Evolutionary conservation across 2,113 vertebrate genomes (phyloP), one percentile per base, ranked within the genome.

Genomic region (Halcyon senegalensis): DNA sequence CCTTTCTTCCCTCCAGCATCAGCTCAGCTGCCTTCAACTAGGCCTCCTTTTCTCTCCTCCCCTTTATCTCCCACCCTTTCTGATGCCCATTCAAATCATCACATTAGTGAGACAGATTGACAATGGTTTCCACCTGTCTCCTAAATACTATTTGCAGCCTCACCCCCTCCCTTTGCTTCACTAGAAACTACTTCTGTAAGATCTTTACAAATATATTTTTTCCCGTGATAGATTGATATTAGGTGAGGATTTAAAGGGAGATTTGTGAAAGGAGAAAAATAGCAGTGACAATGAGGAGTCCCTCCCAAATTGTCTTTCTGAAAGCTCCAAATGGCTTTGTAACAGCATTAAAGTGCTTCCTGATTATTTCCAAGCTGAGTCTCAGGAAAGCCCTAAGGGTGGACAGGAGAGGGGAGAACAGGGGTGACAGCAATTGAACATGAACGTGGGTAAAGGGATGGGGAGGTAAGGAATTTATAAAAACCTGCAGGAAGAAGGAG

Each of bases 291-390:
- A 87, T 60, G 67, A 90, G 39, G 53, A 9, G 35, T 73, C 63
- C 64, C 60, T 68, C 56, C 76, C 41, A 93, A 60, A 87, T 16
- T 69, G 41, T 88, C 72, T 74, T 70, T 76, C 69, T 96, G 84
- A 94, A 84, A 95, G 73, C 80, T 91, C 62, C n/a, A 91, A 87
- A 91, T 92, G 89, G 41, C 37, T 94, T 82, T 56, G 24, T 75
- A 91, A 91, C 62, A 62, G 89, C 84, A 79, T 31, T 80, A 92
- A 95, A 93, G 63, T 64, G 60, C 60, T 84, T 84, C 88, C 31
- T 75, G 77, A 81, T 79, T 76, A 76, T 81, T 78, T 60, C 83
- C 55, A 75, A 78, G 66, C 44, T 75, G 60, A 92, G 44, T 28
- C 39, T 69, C 21, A 35, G 86, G 80, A 89, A 81, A 93, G 35